These are phyloP conservation scores for Heteractis magnifica DNA, from an alignment of 92 coral and sea anemone species.

Conservation along the genomic window DNA sequence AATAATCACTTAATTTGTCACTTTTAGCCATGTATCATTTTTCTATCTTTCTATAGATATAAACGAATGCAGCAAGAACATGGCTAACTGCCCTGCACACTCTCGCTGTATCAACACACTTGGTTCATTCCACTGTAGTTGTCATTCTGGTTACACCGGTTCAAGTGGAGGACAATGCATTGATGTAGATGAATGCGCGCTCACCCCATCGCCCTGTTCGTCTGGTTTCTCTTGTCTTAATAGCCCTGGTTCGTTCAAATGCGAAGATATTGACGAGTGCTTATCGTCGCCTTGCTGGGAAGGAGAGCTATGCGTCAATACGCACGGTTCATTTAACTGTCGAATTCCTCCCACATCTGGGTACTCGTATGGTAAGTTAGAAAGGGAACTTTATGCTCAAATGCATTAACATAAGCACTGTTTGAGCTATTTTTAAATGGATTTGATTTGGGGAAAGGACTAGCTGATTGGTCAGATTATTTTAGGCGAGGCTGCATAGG, in stretches of 20 bases:
- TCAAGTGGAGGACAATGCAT: slow-evolving; percentile 7
- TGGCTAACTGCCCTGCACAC: slow-evolving; percentile 1
- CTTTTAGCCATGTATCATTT: neutral
- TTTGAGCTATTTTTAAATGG: too few relatives aligned
- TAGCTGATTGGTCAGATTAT: too few relatives aligned
- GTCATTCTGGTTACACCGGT: slow-evolving; percentile 4
- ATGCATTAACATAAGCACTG: too few relatives aligned
- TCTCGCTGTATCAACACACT: slow-evolving; percentile 20
- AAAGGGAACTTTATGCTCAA: neutral
- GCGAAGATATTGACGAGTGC: slow-evolving; percentile 40
- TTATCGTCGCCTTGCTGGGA: slow-evolving; percentile 21
- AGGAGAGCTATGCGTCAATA: slow-evolving; percentile 35
- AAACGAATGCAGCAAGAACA: slow-evolving; percentile 20
- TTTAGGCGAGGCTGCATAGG: too few relatives aligned
- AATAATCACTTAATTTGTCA: neutral
- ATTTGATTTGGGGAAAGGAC: too few relatives aligned
- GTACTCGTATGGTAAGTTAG: neutral
- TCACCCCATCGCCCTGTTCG: slow-evolving; percentile 13
- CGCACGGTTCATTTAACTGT: slow-evolving; percentile 38
- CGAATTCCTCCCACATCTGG: slow-evolving; percentile 23
- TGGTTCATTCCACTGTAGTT: slow-evolving; percentile 27
- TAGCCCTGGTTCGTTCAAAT: slow-evolving; percentile 26
- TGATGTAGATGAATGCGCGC: slow-evolving; percentile 31
- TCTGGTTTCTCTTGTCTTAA: slow-evolving; percentile 31
- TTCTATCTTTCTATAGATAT: slow-evolving; percentile 9